Evolutionary conservation across 2,888 invertebrate species (phyloP).

Genomic region (Idaea dimidiata): DNA sequence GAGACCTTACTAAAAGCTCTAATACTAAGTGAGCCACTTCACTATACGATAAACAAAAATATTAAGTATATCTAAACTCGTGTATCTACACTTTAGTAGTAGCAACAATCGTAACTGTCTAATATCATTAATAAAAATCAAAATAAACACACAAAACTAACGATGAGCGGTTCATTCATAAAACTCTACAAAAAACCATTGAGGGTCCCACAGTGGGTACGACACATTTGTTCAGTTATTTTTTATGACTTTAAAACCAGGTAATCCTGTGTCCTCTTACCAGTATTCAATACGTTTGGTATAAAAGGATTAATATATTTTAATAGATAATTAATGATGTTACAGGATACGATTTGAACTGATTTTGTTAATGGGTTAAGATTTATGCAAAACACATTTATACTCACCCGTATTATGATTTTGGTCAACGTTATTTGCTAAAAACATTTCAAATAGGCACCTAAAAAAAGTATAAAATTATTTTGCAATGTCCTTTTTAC

Average conservation of each 20-base stretch:
- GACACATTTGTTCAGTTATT: slow-evolving; percentile 61
- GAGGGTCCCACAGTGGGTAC: slow-evolving; percentile 50
- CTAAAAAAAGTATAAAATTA: too few species aligned
- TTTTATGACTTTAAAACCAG: slow-evolving; percentile 72
- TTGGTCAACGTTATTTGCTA: slow-evolving; percentile 25
- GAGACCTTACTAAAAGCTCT: too few species aligned
- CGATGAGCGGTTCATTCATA: neutral
- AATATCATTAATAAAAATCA: slow-evolving; percentile 1
- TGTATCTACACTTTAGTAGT: slow-evolving; percentile 16
- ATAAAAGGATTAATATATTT: slow-evolving; percentile 77
- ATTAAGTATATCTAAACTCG: neutral
- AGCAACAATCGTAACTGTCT: slow-evolving; percentile 34
- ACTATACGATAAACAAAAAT: too few species aligned
- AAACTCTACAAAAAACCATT: slow-evolving; percentile 32
- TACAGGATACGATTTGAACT: slow-evolving; percentile 41
- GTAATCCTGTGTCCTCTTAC: slow-evolving; percentile 75
- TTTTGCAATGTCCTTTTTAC: too few species aligned
- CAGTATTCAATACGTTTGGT: slow-evolving; percentile 62
- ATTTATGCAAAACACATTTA: slow-evolving; percentile 21
- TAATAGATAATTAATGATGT: slow-evolving; percentile 79
- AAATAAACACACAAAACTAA: neutral
- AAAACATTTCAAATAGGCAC: too few species aligned
- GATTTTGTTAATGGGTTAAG: slow-evolving; percentile 30
- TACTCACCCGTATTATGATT: slow-evolving; percentile 21
- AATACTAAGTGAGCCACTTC: too few species aligned